Percentiles rank a stretch among this genome's conserved stretches.
Evolutionary conservation across 2,113 vertebrate species (phyloP).

Genomic region (Microtus oregoni): DNA sequence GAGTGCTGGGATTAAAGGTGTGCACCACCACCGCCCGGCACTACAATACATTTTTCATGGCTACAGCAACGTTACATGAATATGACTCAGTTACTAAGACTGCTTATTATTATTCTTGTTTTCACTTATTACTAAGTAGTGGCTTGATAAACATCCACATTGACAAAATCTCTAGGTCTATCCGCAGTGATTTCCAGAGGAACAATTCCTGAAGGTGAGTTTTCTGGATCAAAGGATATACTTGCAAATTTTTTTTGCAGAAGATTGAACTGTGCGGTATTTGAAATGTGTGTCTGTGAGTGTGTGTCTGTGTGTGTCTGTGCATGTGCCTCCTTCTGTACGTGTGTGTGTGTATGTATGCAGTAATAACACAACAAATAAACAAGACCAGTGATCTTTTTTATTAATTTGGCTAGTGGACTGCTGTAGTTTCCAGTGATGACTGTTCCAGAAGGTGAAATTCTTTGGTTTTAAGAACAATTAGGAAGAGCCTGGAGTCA

Average conservation of each 20-base stretch:
- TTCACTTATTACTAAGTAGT: not conserved
- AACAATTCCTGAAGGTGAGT: not conserved
- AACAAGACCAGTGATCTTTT: not conserved
- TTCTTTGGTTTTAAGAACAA: not conserved
- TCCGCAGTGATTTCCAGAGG: not conserved
- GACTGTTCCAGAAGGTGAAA: not conserved
- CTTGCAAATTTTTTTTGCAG: not conserved
- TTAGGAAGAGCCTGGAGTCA: not conserved
- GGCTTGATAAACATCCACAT: not conserved
- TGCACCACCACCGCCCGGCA: too few relatives aligned
- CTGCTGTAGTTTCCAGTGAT: not conserved
- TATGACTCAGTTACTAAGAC: not conserved
- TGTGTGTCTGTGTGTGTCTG: not conserved
- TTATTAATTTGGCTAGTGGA: not conserved
- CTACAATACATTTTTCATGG: not conserved
- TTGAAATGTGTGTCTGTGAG: too few relatives aligned
- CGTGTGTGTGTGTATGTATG: too few relatives aligned
- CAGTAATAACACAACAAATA: not conserved
- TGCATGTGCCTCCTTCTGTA: not conserved
- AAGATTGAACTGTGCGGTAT: not conserved
- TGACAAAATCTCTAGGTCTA: not conserved
- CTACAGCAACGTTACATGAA: not conserved
- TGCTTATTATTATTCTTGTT: not conserved
- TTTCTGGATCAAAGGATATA: constrained; percentile 47
- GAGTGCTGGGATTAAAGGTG: too few relatives aligned